phyloP scores from a whole-genome alignment of 1,140 invertebrate species.

The Pentalonia nigronervosa region DNA sequence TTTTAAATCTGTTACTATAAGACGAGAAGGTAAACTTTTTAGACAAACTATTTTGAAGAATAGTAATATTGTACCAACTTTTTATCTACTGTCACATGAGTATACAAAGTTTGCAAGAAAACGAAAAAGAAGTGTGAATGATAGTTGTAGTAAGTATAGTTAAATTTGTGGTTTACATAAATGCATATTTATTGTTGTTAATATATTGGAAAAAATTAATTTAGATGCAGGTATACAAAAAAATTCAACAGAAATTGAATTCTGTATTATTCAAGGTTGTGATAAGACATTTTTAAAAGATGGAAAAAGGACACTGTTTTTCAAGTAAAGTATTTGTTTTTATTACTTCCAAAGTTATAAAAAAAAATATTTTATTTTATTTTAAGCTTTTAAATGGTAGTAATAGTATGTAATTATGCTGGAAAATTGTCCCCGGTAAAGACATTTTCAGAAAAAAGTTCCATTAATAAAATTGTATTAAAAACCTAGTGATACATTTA shows the following conservation, averaged over 20 bases:
- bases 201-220: background rate
- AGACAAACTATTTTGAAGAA: constrained; percentile 15
- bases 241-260: background rate
- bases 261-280: constrained; percentile 4
- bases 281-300: constrained; percentile 28
- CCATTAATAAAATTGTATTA: no score
- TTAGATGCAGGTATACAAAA: background rate
- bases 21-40: background rate
- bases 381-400: background rate
- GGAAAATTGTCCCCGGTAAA: no score
- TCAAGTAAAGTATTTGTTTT: constrained; percentile 4
- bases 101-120: background rate
- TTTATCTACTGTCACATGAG: background rate
- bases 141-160: background rate
- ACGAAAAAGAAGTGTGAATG: background rate
- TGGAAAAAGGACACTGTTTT: background rate
- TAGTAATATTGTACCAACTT: background rate
- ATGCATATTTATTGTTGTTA: background rate
- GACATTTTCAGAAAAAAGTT: no score
- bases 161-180: background rate
- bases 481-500: no score
- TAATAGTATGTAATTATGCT: background rate
- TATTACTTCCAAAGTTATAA: background rate
- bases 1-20: background rate
- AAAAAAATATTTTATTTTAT: no score